Base-by-base conservation (phyloP, 2,797 vertebrate species). In the Channallabes apus region DNA sequence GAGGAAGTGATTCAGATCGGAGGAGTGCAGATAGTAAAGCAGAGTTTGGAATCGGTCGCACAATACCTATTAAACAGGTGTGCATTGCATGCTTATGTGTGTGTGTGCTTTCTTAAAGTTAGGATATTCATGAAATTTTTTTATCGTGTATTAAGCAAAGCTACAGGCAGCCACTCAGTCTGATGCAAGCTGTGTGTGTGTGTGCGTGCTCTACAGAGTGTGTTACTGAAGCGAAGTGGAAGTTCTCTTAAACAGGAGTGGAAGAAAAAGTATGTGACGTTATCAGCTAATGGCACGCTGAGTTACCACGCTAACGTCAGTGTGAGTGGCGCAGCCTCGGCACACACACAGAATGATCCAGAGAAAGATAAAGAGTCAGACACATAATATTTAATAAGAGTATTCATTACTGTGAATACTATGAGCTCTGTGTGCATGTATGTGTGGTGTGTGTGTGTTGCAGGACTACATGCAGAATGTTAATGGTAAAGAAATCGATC, bases 231-330 rank as follows among this genome's bases (percentile, higher is more conserved):
- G 92, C 96, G 97, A 89, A 97, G 97, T 2, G 97, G 97, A n/a
- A 98, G 96, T 90, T 98, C 97, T 77, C 94, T 99, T 90, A 99
- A 99, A 90, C 98, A 99, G 92, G 97, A 99, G 89, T 99, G 98
- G 97, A 99, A 99, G 95, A 99, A 99, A 94, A 99, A 99, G 82
- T 98, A 96, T 0, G 97, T 99, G 76, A 98, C 98, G 0, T 90
- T 99, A 89, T 96, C 97, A 87, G 97, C 96, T 93, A 98, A 96
- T 0, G 98, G 98, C 83, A 94, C 96, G 20, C 93, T 99, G 82
- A 95, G 96, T 62, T 99, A 99, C 90, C 97, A 99, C 91, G 96
- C 97, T 90, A 98, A 95, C 93, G 93, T 96, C 92, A 97, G 95
- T 1, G 98, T 99, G 94, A 97, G 97, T 92, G 75, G 58, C 79